These are phyloP conservation scores for Nemotelus nigrinus DNA, from an alignment of 2,888 invertebrate genomes.

Conservation along the genomic window DNA sequence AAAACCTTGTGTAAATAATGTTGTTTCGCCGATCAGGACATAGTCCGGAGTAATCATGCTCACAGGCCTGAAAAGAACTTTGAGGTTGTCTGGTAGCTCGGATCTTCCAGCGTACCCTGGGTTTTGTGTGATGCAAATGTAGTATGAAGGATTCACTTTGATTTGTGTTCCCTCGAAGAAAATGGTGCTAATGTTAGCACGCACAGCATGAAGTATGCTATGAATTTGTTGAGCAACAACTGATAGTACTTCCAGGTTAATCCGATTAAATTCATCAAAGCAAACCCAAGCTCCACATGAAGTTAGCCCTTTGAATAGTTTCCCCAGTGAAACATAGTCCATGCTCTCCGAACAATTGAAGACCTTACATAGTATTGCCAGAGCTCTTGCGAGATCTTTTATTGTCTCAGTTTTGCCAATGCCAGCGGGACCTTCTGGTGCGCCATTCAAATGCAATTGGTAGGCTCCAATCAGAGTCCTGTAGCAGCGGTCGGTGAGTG, in stretches of 20 bases:
- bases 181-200: slow-evolving; percentile 68
- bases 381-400: slow-evolving; percentile 90
- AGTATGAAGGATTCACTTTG: slow-evolving; percentile 70
- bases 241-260: slow-evolving; percentile 76
- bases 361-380: slow-evolving; percentile 85
- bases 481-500: slow-evolving; percentile 73
- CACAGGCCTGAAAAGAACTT: slow-evolving; percentile 76
- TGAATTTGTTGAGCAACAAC: slow-evolving; percentile 79
- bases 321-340: slow-evolving; percentile 78
- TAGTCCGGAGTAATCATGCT: slow-evolving; percentile 84
- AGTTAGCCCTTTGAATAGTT: slow-evolving; percentile 76
- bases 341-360: slow-evolving; percentile 80
- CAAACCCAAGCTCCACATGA: slow-evolving; percentile 80
- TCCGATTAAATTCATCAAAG: slow-evolving; percentile 79
- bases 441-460: slow-evolving; percentile 76
- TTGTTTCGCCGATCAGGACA: slow-evolving; percentile 78
- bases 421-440: slow-evolving; percentile 80
- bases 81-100: slow-evolving; percentile 77
- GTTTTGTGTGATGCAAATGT: slow-evolving; percentile 71
- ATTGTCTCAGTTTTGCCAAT: slow-evolving; percentile 92
- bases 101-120: slow-evolving; percentile 74
- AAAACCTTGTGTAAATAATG: slow-evolving; percentile 76
- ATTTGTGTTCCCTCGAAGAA: slow-evolving; percentile 73
- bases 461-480: slow-evolving; percentile 77
- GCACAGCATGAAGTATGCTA: slow-evolving; percentile 73